These are phyloP conservation scores for Tokudaia muenninki DNA, from an alignment of 2,797 vertebrate genomes.

Conservation along the genomic window DNA sequence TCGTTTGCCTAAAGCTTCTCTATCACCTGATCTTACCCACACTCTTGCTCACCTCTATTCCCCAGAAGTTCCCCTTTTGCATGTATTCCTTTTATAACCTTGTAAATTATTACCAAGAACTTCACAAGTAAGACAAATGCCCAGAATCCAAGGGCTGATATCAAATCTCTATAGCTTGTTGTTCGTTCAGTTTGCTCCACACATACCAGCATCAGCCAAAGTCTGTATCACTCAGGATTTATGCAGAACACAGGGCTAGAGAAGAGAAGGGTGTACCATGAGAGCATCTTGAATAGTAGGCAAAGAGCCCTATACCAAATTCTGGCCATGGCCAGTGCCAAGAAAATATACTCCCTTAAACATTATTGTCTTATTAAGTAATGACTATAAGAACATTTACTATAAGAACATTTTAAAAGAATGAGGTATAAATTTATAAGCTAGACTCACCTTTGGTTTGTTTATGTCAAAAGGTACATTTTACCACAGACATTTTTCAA, in stretches of 20 bases:
- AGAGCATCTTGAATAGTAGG: background rate
- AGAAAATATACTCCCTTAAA: background rate
- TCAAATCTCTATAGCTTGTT: background rate
- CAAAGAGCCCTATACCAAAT: background rate
- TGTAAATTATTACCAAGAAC: background rate
- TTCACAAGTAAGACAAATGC: conserved; percentile 17
- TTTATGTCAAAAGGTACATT: conserved; percentile 28
- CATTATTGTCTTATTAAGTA: background rate
- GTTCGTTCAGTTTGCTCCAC: background rate
- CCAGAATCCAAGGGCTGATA: background rate
- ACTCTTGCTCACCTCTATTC: no score
- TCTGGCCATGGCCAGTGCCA: background rate
- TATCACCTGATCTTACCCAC: background rate
- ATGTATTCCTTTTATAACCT: background rate
- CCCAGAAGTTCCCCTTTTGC: background rate
- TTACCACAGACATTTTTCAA: conserved; percentile 26
- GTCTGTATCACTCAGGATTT: background rate
- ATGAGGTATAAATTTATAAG: background rate
- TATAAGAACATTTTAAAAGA: background rate
- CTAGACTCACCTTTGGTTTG: background rate
- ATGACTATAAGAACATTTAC: background rate
- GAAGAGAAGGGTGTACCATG: background rate
- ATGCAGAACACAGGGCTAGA: background rate
- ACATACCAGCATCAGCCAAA: background rate
- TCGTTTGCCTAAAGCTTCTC: background rate